A percentile compares a stretch with the other conserved stretches of the same genome.
Evolutionary conservation across 2,113 vertebrate species (phyloP).

Genomic region (Conger conger): DNA sequence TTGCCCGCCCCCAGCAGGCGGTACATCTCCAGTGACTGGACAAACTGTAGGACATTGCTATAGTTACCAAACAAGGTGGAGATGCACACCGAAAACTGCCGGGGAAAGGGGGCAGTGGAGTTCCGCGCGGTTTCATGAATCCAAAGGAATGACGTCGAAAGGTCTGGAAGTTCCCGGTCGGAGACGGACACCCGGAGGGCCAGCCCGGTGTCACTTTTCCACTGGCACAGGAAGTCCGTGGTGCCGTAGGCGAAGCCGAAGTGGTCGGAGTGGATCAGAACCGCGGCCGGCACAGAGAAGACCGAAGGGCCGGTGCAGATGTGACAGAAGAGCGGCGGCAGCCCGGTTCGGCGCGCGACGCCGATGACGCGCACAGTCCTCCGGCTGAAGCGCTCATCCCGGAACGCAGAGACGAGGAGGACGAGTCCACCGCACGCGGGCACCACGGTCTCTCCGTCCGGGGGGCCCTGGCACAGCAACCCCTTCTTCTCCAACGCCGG

Average conservation of each 20-base stretch:
- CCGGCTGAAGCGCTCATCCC: conserved; percentile 45
- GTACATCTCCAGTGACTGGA: conserved; percentile 48
- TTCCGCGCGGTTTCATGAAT: conserved; percentile 25
- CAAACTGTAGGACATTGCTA: conserved; percentile 37
- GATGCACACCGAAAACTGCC: conserved; percentile 39
- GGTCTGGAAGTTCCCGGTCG: no score
- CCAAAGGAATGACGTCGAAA: conserved; percentile 5
- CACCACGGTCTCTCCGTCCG: conserved; percentile 39
- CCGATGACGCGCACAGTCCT: conserved; percentile 50
- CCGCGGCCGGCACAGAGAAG: conserved; percentile 32
- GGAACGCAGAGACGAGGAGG: conserved; percentile 55
- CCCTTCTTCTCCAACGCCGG: background rate
- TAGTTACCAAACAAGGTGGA: conserved; percentile 37
- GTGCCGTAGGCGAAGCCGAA: conserved; percentile 61
- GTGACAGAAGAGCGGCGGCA: conserved; percentile 54
- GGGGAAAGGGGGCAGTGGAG: conserved; percentile 21
- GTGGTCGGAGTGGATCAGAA: conserved; percentile 49
- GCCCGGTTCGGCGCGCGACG: conserved; percentile 52
- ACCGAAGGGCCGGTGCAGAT: conserved; percentile 48
- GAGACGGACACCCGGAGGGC: background rate
- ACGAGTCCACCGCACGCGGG: conserved; percentile 44
- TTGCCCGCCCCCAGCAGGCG: conserved; percentile 53
- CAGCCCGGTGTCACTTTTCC: background rate
- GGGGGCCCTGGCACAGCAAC: background rate
- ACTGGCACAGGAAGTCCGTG: conserved; percentile 49